Base-by-base conservation (phyloP, 2,797 vertebrate species). In the Microctenopoma stevenorrisi region DNA sequence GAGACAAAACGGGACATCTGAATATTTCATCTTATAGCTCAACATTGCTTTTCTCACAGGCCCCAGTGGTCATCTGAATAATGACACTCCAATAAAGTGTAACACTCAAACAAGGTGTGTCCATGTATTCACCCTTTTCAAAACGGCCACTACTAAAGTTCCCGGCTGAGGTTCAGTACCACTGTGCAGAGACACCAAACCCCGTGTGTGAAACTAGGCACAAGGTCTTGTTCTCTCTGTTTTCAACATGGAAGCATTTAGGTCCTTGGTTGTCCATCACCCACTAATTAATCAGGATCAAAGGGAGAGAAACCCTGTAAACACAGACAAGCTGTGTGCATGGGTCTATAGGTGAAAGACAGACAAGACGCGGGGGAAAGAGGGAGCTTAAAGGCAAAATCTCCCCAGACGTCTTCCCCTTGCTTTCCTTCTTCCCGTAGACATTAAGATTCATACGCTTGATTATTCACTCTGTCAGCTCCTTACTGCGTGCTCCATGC, bases 271-370 rank as follows among this genome's bases (percentile, higher is more conserved):
- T 63, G 60, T 83, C 75, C 51, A 69, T 49, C 25, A 43, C 54
- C 52, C 61, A 59, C 67, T 76, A 81, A 85, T 89, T 84, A 76
- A 78, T 80, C 70, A 42, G 60, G 87, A 83, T 86, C 84, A 90
- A 90, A 88, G 81, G 16, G 67, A 88, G 78, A 86, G 77, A 86
- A 85, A 90, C 86, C 84, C 74, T 47, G 64, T 81, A 84, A 87
- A 89, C 70, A 84, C 67, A 57, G 72, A 74, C 13, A 26, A 60
- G 72, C 71, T 79, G 73, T 65, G 42, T 71, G 58, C 53, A 18
- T 0, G 0, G 55, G 58, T 72, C 76, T 56, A 59, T 51, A 69
- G 72, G 83, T 80, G 67, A 72, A 58, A 77, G 64, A 62, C 49
- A 82, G 66, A 81, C 68, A 67, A 68, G 62, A 15, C 28, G 15